Conservation (phyloP, 2,797 vertebrate species). For the Uromys caudimaculatus region DNA sequence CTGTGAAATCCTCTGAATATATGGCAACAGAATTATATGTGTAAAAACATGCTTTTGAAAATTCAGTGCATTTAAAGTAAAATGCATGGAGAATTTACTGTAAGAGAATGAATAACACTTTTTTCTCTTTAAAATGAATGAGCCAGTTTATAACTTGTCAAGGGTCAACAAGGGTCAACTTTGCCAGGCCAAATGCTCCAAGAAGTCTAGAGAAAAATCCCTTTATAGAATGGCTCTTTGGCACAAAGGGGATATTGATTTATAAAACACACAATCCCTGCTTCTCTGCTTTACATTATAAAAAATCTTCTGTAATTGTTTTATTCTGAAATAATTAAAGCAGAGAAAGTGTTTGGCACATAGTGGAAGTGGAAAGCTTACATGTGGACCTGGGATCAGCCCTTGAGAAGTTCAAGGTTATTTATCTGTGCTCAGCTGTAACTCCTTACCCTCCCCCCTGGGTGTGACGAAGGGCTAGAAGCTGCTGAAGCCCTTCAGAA, state of each 20-base stretch:
- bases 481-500: background rate
- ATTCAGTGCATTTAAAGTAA: constrained; percentile 52
- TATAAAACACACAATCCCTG: background rate
- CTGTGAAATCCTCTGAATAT: constrained; percentile 14
- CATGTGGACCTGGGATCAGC: background rate
- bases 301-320: constrained; percentile 42
- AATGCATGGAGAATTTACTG: background rate
- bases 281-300: constrained; percentile 33
- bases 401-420: constrained; percentile 22
- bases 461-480: background rate
- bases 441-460: background rate
- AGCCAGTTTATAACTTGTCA: constrained; percentile 58
- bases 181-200: constrained; percentile 54
- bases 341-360: background rate
- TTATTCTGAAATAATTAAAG: background rate
- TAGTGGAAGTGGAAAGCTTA: background rate
- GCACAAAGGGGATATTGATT: constrained; percentile 63
- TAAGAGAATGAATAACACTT: background rate
- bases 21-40: background rate
- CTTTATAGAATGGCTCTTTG: background rate
- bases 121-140: constrained; percentile 69
- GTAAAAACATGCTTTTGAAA: constrained; percentile 52
- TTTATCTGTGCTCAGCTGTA: background rate
- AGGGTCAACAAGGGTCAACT: constrained; percentile 64
- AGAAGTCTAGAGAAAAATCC: background rate